Evolutionary conservation across 2,797 vertebrate genomes (phyloP).

Genomic region (Hippoglossus hippoglossus): DNA sequence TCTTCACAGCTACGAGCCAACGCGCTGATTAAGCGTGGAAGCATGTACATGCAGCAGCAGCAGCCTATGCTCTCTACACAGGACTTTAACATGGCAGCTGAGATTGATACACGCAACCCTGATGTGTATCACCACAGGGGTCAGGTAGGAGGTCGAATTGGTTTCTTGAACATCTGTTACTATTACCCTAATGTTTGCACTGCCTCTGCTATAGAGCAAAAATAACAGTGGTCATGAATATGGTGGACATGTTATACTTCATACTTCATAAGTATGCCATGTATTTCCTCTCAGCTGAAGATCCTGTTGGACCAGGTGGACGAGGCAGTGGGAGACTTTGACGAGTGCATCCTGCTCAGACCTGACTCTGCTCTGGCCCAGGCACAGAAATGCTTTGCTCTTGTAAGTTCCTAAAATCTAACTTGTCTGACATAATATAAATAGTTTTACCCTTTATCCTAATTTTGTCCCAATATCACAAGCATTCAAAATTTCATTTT

Average conservation of each 20-base stretch:
- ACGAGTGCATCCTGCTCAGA: slow-evolving; percentile 95
- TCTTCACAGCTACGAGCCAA: slow-evolving; percentile 92
- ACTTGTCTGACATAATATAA: background rate
- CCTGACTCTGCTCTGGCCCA: slow-evolving; percentile 98
- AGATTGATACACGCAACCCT: slow-evolving; percentile 93
- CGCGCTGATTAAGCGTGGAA: slow-evolving; percentile 97
- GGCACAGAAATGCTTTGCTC: slow-evolving; percentile 98
- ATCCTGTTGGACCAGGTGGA: slow-evolving; percentile 98
- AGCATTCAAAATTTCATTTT: background rate
- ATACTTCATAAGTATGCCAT: background rate
- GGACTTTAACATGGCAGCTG: slow-evolving; percentile 97
- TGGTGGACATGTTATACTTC: background rate
- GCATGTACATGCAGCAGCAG: slow-evolving; percentile 99
- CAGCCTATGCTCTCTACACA: slow-evolving; percentile 93
- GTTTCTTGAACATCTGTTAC: background rate
- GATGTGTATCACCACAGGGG: slow-evolving; percentile 98
- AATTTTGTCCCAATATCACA: background rate
- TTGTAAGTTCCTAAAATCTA: slow-evolving; percentile 83
- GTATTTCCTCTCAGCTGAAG: slow-evolving; percentile 87
- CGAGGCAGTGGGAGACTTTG: slow-evolving; percentile 97
- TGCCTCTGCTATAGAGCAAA: background rate
- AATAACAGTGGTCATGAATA: background rate
- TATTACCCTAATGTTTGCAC: background rate
- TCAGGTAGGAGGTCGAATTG: slow-evolving; percentile 84
- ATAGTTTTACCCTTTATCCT: no score